phyloP scores from a whole-genome alignment of 1,140 invertebrate species.

The Alviniconcha marisindica region DNA sequence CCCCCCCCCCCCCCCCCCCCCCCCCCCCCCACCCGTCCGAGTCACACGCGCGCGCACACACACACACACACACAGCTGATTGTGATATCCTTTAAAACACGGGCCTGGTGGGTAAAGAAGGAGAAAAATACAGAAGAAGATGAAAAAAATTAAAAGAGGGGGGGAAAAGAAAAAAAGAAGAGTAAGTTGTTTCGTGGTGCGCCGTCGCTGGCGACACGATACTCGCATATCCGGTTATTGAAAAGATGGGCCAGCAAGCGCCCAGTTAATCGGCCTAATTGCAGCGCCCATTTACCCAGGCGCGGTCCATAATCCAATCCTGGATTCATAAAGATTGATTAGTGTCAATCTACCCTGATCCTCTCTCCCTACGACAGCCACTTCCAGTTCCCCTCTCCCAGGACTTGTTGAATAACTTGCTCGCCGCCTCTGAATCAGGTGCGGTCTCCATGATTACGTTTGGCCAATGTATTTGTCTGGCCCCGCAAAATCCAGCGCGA shows the following conservation, averaged over 20 bases:
- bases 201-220: background rate
- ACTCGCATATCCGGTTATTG: background rate
- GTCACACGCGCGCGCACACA: too few relatives aligned
- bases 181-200: background rate
- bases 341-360: background rate
- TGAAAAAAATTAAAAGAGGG: too few relatives aligned
- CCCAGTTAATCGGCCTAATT: slow-evolving; percentile 18
- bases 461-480: slow-evolving; percentile 23
- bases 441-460: slow-evolving; percentile 13
- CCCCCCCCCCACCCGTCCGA: too few relatives aligned
- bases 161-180: background rate
- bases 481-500: slow-evolving; percentile 4
- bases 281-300: slow-evolving; percentile 2
- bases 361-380: background rate
- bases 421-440: background rate
- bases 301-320: slow-evolving; percentile 22
- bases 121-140: too few relatives aligned
- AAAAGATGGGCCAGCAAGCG: background rate
- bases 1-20: too few relatives aligned
- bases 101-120: too few relatives aligned
- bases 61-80: too few relatives aligned
- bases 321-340: slow-evolving; percentile 22
- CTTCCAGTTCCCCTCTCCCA: background rate
- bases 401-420: background rate
- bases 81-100: too few relatives aligned